These are phyloP conservation scores for Calcarius ornatus DNA, from an alignment of 2,113 vertebrate genomes.

Conservation along the genomic window DNA sequence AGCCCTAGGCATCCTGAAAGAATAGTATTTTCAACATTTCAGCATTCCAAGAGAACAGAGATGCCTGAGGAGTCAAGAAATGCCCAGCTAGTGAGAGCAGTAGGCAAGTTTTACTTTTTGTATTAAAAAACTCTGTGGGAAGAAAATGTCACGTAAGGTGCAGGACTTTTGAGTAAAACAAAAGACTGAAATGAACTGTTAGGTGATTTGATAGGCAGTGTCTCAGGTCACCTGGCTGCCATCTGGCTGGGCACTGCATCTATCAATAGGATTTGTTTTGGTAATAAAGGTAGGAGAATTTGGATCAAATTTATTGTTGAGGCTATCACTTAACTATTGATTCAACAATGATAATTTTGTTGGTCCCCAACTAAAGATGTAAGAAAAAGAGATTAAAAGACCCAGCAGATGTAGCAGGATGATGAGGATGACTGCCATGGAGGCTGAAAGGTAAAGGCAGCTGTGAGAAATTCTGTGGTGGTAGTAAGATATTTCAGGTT, in stretches of 20 bases:
- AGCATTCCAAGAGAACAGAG: not conserved
- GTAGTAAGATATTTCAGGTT: not conserved
- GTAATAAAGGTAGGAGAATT: not conserved
- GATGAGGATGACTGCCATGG: not conserved
- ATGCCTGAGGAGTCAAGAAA: not conserved
- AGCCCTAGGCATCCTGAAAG: not conserved
- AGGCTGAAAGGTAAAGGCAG: not conserved
- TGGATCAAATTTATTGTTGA: not conserved
- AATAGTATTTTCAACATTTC: not conserved
- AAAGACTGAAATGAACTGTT: not conserved
- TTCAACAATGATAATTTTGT: not conserved
- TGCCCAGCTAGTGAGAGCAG: not conserved
- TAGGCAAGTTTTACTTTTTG: not conserved
- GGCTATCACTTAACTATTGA: not conserved
- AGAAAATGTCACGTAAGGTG: not conserved
- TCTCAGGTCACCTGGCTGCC: not conserved
- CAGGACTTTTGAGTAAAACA: not conserved
- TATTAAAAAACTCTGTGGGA: not conserved
- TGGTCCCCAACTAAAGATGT: not conserved
- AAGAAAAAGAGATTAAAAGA: not conserved
- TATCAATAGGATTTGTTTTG: not conserved
- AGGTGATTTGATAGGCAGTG: not conserved
- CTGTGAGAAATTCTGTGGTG: not conserved
- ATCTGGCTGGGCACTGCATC: not conserved
- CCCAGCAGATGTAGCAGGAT: not conserved